Base-by-base conservation (phyloP, 2,888 invertebrate species). In the Euclidia mi region DNA sequence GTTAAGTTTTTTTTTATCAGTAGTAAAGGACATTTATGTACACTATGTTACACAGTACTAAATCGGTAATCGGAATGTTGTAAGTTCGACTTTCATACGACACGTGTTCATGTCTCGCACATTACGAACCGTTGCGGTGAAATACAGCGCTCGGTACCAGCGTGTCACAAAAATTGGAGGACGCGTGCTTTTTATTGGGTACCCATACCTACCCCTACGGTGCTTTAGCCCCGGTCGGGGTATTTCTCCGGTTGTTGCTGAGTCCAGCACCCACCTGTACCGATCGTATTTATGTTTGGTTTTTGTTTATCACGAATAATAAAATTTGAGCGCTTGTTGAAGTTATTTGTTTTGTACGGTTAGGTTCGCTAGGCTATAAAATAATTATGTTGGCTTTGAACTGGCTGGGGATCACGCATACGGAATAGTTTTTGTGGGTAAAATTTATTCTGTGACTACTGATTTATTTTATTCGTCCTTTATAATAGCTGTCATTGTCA, bases 161-260 rank as follows among this genome's bases (percentile, higher is more conserved):
- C 81, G 77, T 84, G 84, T 84, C 85, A 84, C 86, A 88, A 82
- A 86, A 87, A 86, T 87, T 87, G 84, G 79, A 80, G 83, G 76
- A 49, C 77, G 84, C 81, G 83, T 86, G 85, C 77, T 84, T 89
- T 89, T 90, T 90, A 84, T 86, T 81, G 81, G 71, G 56, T 64
- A 69, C 56, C 57, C 12, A 40, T 34, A 11, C 11, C 7, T 34
- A 11, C 40, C 58, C 59, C 61, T 52, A 40, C 40, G 44, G 56
- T 37, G 64, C 34, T 17, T 12, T 44, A 44, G 25, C n/a, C 38
- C 49, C n/a, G 42, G 37, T n/a, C n/a, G n/a, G n/a, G n/a, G n/a
- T n/a, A n/a, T n/a, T 38, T 34, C 46, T 51, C 12, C 44, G 57
- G 63, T 52, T 57, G 65, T 64, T 70, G 72, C 72, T 74, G 80